phyloP scores from a whole-genome alignment of 2,888 invertebrate genomes.

The Chaetoderma sp. region DNA sequence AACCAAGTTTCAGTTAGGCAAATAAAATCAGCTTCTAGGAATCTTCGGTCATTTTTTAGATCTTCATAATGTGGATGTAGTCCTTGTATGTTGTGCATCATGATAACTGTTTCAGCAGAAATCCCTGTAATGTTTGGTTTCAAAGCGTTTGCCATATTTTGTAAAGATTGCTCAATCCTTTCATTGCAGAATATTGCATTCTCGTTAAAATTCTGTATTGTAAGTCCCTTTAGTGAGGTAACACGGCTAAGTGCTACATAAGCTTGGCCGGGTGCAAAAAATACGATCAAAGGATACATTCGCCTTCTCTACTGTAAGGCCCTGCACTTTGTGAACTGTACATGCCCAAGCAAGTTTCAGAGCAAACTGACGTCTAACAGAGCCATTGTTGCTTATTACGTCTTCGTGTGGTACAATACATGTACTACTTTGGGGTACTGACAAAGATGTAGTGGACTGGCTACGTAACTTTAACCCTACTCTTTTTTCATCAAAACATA shows the following conservation, averaged over 20 bases:
- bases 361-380: constrained; percentile 17
- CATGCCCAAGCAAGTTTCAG: constrained; percentile 24
- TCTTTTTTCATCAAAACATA: background rate
- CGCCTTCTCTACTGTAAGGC: constrained; percentile 10
- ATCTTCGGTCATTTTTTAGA: constrained; percentile 10
- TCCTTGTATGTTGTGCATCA: too few relatives aligned
- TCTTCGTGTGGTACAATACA: constrained; percentile 10
- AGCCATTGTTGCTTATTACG: background rate
- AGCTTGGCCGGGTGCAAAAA: constrained; percentile 24
- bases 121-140: constrained; percentile 21
- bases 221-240: constrained; percentile 19
- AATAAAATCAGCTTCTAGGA: too few relatives aligned
- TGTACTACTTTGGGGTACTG: background rate
- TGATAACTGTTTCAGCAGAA: too few relatives aligned
- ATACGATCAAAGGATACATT: constrained; percentile 21
- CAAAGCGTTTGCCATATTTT: too few relatives aligned
- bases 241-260: constrained; percentile 30
- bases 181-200: too few relatives aligned
- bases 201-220: too few relatives aligned
- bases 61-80: too few relatives aligned
- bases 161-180: too few relatives aligned
- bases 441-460: too few relatives aligned
- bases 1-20: too few relatives aligned
- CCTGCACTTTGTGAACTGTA: constrained; percentile 30
- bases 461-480: background rate